These are phyloP conservation scores for Podarcis lilfordi DNA, from an alignment of 2,797 vertebrate species.

Conservation along the genomic window DNA sequence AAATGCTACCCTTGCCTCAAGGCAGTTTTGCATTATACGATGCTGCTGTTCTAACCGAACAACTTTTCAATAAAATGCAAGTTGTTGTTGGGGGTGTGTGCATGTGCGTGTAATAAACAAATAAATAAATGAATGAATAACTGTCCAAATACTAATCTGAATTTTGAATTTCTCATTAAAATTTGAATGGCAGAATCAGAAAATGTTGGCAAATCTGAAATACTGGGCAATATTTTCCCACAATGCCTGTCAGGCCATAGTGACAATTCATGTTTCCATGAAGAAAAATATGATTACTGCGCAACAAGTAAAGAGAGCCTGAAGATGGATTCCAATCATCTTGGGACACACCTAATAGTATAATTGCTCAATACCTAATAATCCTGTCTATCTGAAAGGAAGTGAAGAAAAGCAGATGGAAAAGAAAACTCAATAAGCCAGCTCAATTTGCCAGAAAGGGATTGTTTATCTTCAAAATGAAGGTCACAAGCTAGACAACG, in stretches of 20 bases:
- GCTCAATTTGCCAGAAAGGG: not conserved
- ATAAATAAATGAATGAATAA: no score
- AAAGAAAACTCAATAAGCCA: not conserved
- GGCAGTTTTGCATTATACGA: not conserved
- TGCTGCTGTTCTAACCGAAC: not conserved
- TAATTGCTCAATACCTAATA: not conserved
- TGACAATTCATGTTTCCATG: not conserved
- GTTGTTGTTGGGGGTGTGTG: no score
- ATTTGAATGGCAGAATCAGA: not conserved
- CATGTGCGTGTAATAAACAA: no score
- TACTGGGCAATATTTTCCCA: not conserved
- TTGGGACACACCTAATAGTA: not conserved
- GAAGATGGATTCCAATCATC: not conserved
- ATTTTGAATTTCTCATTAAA: not conserved
- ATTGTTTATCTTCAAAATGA: not conserved
- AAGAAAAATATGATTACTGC: not conserved
- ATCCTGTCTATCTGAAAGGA: not conserved
- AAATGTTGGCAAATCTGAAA: not conserved
- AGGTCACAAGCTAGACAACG: not conserved
- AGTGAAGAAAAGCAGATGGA: constrained; percentile 29
- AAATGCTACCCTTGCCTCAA: not conserved
- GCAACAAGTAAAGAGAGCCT: not conserved
- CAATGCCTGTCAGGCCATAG: not conserved
- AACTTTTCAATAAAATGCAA: not conserved
- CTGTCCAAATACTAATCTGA: not conserved